Conservation (phyloP, 2,797 vertebrate species). For the Carcharodon carcharias region DNA sequence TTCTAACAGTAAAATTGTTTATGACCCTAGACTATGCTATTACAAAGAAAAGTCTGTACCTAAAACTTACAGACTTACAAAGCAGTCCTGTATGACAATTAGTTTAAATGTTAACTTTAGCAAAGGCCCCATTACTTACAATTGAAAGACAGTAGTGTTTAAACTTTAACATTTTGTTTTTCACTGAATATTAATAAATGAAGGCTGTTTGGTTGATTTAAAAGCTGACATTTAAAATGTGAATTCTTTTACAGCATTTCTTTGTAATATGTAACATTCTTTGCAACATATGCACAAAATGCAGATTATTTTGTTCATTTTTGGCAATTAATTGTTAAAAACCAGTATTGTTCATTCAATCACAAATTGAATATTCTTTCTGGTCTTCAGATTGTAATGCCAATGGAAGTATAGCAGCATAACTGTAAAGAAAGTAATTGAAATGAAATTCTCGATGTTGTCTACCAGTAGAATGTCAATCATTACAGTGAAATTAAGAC, state of each 20-base stretch:
- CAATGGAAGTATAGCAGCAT: background rate
- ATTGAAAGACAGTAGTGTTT: background rate
- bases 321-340: background rate
- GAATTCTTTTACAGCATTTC: background rate
- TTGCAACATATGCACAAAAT: background rate
- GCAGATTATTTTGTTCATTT: background rate
- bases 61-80: conserved; percentile 12
- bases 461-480: background rate
- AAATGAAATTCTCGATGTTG: background rate
- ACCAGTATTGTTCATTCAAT: conserved; percentile 6
- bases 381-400: background rate
- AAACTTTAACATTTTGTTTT: conserved; percentile 22
- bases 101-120: conserved; percentile 5
- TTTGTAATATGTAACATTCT: conserved; percentile 6
- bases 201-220: background rate
- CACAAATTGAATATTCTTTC: background rate
- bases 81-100: background rate
- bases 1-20: background rate
- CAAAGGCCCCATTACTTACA: background rate
- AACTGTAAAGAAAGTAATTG: background rate
- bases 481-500: background rate
- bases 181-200: conserved; percentile 24
- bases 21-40: background rate
- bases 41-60: background rate
- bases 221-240: background rate